These are phyloP conservation scores for Sebastes melanostomus DNA, from an alignment of 2,797 vertebrate species.

Conservation along the genomic window DNA sequence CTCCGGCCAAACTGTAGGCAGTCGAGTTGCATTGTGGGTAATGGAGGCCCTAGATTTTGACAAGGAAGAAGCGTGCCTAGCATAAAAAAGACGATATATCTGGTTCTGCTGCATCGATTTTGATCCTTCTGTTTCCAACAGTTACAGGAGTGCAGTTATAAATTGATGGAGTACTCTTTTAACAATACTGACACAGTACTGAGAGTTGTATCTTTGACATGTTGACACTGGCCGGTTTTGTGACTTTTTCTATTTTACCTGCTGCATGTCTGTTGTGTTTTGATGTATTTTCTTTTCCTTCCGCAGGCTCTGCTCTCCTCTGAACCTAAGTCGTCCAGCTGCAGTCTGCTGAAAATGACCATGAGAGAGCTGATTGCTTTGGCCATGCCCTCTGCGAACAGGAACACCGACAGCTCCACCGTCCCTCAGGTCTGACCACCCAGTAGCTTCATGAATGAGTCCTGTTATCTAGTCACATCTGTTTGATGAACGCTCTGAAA, in stretches of 20 bases:
- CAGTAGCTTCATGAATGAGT: neutral
- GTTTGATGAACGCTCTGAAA: neutral
- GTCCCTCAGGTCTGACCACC: constrained; percentile 87
- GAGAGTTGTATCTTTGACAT: neutral
- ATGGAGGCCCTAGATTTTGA: neutral
- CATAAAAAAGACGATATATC: neutral
- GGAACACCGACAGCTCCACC: constrained; percentile 75
- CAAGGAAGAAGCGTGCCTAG: no score
- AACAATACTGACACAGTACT: neutral
- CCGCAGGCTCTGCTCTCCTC: constrained; percentile 91
- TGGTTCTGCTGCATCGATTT: neutral
- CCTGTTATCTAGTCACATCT: neutral
- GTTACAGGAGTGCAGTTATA: neutral
- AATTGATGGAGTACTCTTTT: neutral
- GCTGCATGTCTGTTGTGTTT: neutral
- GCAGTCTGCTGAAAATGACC: constrained; percentile 90
- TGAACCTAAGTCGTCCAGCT: constrained; percentile 91
- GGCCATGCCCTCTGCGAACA: constrained; percentile 79
- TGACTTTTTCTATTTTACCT: neutral
- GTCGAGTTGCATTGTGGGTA: neutral
- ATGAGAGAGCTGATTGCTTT: constrained; percentile 90
- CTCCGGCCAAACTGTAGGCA: accelerated
- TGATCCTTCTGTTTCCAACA: neutral
- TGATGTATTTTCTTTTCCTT: neutral
- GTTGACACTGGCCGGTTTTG: neutral